Evolutionary conservation across 1,140 invertebrate genomes (phyloP).

Genomic region (Penaeus vannamei): DNA sequence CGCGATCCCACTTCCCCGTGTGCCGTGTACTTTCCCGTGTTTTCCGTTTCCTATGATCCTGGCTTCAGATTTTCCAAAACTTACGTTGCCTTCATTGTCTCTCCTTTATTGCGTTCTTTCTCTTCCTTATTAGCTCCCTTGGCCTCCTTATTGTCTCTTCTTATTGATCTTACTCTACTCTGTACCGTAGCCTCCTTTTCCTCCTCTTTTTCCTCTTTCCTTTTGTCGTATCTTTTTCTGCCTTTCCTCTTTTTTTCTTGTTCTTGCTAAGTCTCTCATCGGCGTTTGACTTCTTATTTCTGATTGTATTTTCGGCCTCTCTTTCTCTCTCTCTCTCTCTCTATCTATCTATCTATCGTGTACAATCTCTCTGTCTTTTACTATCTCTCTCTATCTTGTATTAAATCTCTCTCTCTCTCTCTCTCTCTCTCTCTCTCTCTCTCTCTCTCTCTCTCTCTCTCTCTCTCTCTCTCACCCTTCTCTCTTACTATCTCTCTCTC

Average conservation of each 20-base stretch:
- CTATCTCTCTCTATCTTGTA: too few species aligned
- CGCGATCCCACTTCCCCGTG: too few species aligned
- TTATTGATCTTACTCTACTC: neutral
- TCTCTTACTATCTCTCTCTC: neutral
- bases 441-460: neutral
- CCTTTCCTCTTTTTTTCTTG: neutral
- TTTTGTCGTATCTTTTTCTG: neutral
- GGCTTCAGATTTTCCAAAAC: too few species aligned
- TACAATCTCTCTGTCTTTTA: neutral
- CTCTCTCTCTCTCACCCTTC: neutral
- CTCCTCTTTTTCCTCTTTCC: neutral
- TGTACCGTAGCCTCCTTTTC: neutral
- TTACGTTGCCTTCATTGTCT: too few species aligned
- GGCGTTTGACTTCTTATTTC: too few species aligned
- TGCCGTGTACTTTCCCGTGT: too few species aligned
- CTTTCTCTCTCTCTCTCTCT: slow-evolving; percentile 13
- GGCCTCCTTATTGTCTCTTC: too few species aligned
- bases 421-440: neutral
- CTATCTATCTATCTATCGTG: neutral
- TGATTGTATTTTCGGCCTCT: neutral
- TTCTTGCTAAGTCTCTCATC: neutral
- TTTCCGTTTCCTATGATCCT: too few species aligned
- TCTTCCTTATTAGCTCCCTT: too few species aligned
- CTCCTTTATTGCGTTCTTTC: too few species aligned
- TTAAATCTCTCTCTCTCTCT: too few species aligned